A percentile compares a stretch with the other conserved stretches of the same genome.
Conservation (phyloP, 2,888 invertebrate species). For the Acrobasis suavella region DNA sequence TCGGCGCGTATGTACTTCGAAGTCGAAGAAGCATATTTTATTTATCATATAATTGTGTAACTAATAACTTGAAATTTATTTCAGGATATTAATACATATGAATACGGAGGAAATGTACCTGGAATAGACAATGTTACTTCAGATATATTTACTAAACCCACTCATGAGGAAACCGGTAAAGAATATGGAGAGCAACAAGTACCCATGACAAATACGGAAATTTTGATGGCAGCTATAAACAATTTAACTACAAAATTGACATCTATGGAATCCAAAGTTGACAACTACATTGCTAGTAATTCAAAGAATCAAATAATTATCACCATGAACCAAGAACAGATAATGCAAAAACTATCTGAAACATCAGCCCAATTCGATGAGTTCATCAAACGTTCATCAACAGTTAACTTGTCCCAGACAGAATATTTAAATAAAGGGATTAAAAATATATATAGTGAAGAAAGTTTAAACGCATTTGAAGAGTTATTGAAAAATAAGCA, state of each 20-base stretch:
- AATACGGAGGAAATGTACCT: conserved; percentile 23
- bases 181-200: conserved; percentile 23
- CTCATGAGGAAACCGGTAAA: conserved; percentile 21
- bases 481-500: conserved; percentile 5
- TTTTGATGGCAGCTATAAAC: conserved; percentile 21
- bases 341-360: conserved; percentile 23
- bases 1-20: no score
- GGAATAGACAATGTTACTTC: conserved; percentile 21
- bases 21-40: no score
- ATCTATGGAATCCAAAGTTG: conserved; percentile 21
- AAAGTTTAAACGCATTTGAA: not conserved
- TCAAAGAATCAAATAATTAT: conserved; percentile 25
- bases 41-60: no score
- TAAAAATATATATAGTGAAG: conserved; percentile 13
- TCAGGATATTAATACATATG: conserved; percentile 16
- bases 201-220: conserved; percentile 22
- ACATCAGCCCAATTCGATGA: conserved; percentile 13
- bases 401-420: conserved; percentile 2
- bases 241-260: conserved; percentile 24
- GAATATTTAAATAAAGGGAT: conserved; percentile 16
- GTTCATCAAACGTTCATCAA: conserved; percentile 14
- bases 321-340: conserved; percentile 22
- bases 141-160: conserved; percentile 22
- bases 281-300: conserved; percentile 23
- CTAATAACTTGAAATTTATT: not conserved